Percentiles rank a stretch among this genome's conserved stretches.
These are phyloP conservation scores for Willisornis vidua DNA, from an alignment of 2,113 vertebrate species.

Conservation along the genomic window DNA sequence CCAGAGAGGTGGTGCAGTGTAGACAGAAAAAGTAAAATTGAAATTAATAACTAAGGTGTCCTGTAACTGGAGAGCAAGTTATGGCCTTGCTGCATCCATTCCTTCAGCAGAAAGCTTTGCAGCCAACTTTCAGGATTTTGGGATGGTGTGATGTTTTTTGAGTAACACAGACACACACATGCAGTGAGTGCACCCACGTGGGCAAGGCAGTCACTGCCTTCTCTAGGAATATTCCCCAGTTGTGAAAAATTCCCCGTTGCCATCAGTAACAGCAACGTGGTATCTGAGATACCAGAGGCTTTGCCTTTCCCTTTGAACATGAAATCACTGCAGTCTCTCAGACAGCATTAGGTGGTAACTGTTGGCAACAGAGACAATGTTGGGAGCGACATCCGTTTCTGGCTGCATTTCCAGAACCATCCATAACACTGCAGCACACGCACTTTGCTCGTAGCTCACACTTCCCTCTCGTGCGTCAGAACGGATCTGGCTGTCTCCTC, in stretches of 20 bases:
- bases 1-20: fast-evolving
- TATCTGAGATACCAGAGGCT: neutral
- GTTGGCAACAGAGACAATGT: constrained; percentile 27
- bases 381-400: constrained; percentile 15
- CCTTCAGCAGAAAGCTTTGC: neutral
- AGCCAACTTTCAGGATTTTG: neutral
- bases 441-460: constrained; percentile 26
- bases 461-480: neutral
- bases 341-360: constrained; percentile 39
- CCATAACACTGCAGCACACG: neutral
- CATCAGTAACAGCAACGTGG: neutral
- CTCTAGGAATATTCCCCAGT: neutral
- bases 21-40: neutral
- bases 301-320: neutral
- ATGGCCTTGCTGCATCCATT: fast-evolving
- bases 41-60: neutral
- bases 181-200: fast-evolving
- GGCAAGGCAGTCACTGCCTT: neutral
- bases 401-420: constrained; percentile 34
- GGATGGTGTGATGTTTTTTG: neutral
- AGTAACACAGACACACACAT: fast-evolving
- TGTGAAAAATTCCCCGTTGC: neutral
- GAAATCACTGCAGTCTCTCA: neutral
- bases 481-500: constrained; percentile 24
- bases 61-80: neutral